Evolutionary conservation across 1,140 invertebrate genomes (phyloP), one percentile per base, ranked within the genome.

Genomic region (Bombus haemorrhoidalis): DNA sequence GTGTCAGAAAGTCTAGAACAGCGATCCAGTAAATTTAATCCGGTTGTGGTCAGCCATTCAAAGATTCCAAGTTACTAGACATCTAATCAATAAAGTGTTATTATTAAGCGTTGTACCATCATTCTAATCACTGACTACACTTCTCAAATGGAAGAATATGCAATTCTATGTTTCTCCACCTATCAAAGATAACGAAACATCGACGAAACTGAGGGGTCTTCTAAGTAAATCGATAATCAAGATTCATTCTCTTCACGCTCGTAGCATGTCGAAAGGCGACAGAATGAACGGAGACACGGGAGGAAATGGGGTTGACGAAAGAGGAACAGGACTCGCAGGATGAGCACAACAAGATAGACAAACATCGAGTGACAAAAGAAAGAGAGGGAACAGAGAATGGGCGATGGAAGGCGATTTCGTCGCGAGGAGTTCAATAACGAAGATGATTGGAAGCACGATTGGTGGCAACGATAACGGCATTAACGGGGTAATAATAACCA

Each of bases 401-500:
- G 66, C 47, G 82, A 82, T 76, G 79, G 89, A 81, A 83, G 86
- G 83, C 81, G 89, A 91, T 90, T 92, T 89, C 88, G 81, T 88
- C 83, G 81, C 85, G 86, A 92, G 90, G 88, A 88, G 87, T 88
- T 92, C 83, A 87, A 87, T 92, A 93, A 93, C 93, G 92, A 93
- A 90, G 89, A 89, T 92, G 92, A 93, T 94, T 94, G 92, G 86
- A 92, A 91, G 90, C 87, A 83, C 89, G 89, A 93, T 91, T 91
- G 89, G 91, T 89, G 89, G 89, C 85, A 88, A 91, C 89, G 90
- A 88, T 94, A 94, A 94, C 91, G 91, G 91, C 86, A 91, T 94
- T 94, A 94, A 92, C 93, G 88, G 90, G 91, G 92, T 95, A 95
- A 95, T 95, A 95, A 95, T 95, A 95, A 95, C 94, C 94, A 95